Evolutionary conservation across 2,888 invertebrate genomes (phyloP), one percentile per base, ranked within the genome.

Genomic region (Acrocyrtus sp.): DNA sequence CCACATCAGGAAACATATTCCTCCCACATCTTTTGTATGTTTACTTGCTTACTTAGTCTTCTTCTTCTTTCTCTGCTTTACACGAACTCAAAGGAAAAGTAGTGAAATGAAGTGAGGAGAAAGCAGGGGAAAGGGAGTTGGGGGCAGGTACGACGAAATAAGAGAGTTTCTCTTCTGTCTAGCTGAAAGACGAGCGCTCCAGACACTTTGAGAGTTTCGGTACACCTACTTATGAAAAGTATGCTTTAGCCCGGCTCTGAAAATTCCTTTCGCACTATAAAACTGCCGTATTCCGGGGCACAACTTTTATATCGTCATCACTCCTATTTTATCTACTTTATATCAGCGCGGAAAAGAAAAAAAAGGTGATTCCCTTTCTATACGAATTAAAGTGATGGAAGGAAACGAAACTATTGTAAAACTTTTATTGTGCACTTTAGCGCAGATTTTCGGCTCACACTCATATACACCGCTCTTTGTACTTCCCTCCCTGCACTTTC

Each of bases 1-100:
- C 58, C 65, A 58, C 58, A 53, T 39, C 34, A 58, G 29, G 29
- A 66, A 68, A 68, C 68, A 58, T 57, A 68, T 51, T 53, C 68
- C 34, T 68, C 67, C 66, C 66, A 60, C 60, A 57, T 51, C 63
- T 56, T 47, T n/a, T 41, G 1, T 50, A n/a, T 66, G 66, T 57
- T 57, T 50, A 58, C 60, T 53, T 45, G 43, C 51, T 29, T 67
- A 19, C 65, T 54, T 29, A 34, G n/a, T n/a, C n/a, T 22, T 39
- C 10, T 34, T 17, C 6, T 43, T 10, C 57, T 39, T 39, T 39
- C 34, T 10, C 26, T 27, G 26, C 22, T 39, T 22, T 39, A 54
- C 17, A 57, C 17, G 45, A 10, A 47, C 8, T 47, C 29, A 65
- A 65, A 48, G 39, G 43, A 65, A 66, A 34, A 41, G 8, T 26